Evolutionary conservation across 2,113 vertebrate species (phyloP).

Genomic region (Struthidea cinerea): DNA sequence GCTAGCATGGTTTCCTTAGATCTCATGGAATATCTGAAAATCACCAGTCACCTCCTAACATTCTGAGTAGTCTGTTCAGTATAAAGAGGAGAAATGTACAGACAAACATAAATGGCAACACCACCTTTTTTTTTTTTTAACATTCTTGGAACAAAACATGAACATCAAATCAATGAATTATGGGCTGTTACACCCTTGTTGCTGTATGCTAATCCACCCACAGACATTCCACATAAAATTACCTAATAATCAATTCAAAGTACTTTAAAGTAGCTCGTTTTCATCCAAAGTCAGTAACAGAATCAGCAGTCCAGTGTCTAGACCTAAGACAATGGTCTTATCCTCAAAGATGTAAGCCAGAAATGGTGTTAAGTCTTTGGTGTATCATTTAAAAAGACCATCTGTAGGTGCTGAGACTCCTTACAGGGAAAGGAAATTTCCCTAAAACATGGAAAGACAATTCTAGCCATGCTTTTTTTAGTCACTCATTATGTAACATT

Average conservation of each 20-base stretch:
- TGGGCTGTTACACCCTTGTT: background rate
- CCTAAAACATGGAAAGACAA: background rate
- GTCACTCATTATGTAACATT: background rate
- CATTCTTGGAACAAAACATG: background rate
- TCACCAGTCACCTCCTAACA: background rate
- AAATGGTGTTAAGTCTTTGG: background rate
- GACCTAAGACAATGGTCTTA: background rate
- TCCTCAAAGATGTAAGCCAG: background rate
- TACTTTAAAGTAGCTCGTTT: background rate
- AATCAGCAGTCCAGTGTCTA: background rate
- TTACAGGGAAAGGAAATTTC: background rate
- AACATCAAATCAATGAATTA: background rate
- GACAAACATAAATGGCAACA: background rate
- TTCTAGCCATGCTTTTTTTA: background rate
- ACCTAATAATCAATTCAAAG: background rate
- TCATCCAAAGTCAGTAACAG: background rate
- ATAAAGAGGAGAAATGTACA: background rate
- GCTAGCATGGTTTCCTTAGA: constrained; percentile 35
- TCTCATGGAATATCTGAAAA: constrained; percentile 15
- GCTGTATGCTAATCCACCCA: background rate
- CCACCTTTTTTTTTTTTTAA: background rate
- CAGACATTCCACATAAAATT: background rate
- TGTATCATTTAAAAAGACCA: background rate
- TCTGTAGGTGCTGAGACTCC: background rate
- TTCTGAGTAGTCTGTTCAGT: background rate